Evolutionary conservation across 2,888 invertebrate species (phyloP).

Genomic region (Anthophora plumipes): DNA sequence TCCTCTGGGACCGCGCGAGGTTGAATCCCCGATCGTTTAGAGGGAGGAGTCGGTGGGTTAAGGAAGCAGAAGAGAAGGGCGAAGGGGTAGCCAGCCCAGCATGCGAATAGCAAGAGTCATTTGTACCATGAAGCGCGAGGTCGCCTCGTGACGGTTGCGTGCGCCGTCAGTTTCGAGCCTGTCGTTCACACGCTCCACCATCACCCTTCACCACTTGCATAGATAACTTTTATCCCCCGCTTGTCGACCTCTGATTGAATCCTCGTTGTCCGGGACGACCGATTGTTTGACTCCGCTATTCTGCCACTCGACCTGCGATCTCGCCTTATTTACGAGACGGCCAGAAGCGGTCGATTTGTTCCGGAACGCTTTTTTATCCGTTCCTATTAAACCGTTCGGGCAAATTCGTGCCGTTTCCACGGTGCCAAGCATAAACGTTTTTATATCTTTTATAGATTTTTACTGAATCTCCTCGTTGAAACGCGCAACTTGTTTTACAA

Average conservation of each 20-base stretch:
- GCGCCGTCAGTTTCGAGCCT: slow-evolving; percentile 76
- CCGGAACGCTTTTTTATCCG: not conserved
- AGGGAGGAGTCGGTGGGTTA: not conserved
- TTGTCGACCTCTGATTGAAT: slow-evolving; percentile 81
- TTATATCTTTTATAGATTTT: not conserved
- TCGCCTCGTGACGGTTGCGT: slow-evolving; percentile 80
- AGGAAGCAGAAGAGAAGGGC: slow-evolving; percentile 12
- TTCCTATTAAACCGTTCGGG: slow-evolving; percentile 19
- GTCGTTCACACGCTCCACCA: slow-evolving; percentile 80
- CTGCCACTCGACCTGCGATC: slow-evolving; percentile 29
- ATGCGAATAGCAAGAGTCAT: slow-evolving; percentile 77
- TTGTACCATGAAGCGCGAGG: slow-evolving; percentile 83
- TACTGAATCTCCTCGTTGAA: not conserved
- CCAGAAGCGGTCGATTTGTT: slow-evolving; percentile 1
- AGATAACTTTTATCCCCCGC: slow-evolving; percentile 80
- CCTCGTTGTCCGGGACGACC: slow-evolving; percentile 70
- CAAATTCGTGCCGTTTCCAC: slow-evolving; percentile 47
- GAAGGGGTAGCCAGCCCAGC: slow-evolving; percentile 42
- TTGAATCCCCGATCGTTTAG: slow-evolving; percentile 7
- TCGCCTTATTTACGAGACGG: slow-evolving; percentile 29
- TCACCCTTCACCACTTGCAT: slow-evolving; percentile 71
- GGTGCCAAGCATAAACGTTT: slow-evolving; percentile 35
- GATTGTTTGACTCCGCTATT: slow-evolving; percentile 60
- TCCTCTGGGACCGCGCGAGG: slow-evolving; percentile 24
- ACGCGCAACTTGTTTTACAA: slow-evolving; percentile 7